Percentiles rank a stretch among this genome's conserved stretches.
Conservation (phyloP, 2,797 vertebrate genomes). For the Sebastes taczanowskii region DNA sequence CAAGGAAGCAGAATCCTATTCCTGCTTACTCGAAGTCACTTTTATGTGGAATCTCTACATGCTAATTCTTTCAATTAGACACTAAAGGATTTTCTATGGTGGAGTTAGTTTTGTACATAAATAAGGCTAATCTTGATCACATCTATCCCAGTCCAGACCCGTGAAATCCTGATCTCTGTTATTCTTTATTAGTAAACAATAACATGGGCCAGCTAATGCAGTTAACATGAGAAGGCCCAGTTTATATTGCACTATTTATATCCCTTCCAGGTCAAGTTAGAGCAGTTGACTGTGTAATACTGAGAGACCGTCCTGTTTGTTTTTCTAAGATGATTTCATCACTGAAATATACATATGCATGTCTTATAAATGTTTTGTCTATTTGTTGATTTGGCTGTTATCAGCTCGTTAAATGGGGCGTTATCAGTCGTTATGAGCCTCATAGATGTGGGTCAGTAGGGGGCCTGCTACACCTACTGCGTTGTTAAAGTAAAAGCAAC, state of each 20-base stretch:
- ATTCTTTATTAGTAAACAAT: constrained; percentile 18
- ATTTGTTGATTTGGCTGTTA: background rate
- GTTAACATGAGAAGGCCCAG: constrained; percentile 36
- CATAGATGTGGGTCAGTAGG: too few species aligned
- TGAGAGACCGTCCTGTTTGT: constrained; percentile 39
- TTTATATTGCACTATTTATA: constrained; percentile 79
- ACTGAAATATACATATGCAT: constrained; percentile 23
- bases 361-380: constrained; percentile 30
- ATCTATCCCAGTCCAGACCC: background rate
- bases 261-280: constrained; percentile 55
- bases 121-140: background rate
- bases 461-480: too few species aligned
- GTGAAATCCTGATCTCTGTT: constrained; percentile 16
- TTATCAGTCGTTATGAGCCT: too few species aligned
- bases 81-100: background rate
- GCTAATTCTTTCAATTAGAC: constrained; percentile 5
- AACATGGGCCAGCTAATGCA: constrained; percentile 16
- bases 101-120: constrained; percentile 22
- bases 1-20: constrained; percentile 21
- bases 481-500: too few species aligned
- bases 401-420: too few species aligned
- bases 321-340: constrained; percentile 28
- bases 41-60: constrained; percentile 14
- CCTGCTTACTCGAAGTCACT: constrained; percentile 28
- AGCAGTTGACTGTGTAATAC: constrained; percentile 31